Base-by-base conservation (phyloP, 2,888 invertebrate species). In the Coecobrya sp. region DNA sequence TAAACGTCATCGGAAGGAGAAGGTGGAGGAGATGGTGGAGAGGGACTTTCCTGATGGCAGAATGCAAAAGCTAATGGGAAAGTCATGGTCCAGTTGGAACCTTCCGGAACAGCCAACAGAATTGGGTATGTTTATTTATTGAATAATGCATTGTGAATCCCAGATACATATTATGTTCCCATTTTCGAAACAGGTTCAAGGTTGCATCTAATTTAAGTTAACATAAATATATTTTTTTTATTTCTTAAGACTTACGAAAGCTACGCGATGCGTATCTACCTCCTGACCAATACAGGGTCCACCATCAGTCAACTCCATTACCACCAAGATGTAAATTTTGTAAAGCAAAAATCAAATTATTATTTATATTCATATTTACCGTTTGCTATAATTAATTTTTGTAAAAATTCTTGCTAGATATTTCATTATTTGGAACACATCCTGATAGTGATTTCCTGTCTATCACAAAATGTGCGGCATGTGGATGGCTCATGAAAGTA, bases 361-460 rank as follows among this genome's bases (percentile, higher is more conserved):
- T 27, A 30, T 19, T 27, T 49, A 13, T 25, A 22, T 11, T 79
- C 27, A 27, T n/a, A 52, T 19, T 25, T 59, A 25, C 4, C n/a
- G 55, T 13, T 16, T 16, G 22, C 8, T 45, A 22, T 52, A 79
- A 27, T 30, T 30, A n/a, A 27, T 2, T 19, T 76, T 68, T 68
- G 27, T 7, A 22, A 19, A 49, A 36, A 30, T 89, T 87, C 42
- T 11, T 52, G 36, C 8, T 27, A 94, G 94, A 92, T 52, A 89
- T 93, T 65, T 81, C 89, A 13, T 59, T 94, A 2, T 94, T 93
- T 70, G 94, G 94, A 19, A 90, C 93, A 0, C 93, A 91, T 25
- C 94, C 94, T 0, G 94, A 93, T 16, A 89, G 70, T 19, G 94
- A 94, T 30, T 92, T 82, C 30, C 68, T 94, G 30, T 94, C 94